Evolutionary conservation across 2,888 invertebrate genomes (phyloP).

Genomic region (Cremastinae sp.): DNA sequence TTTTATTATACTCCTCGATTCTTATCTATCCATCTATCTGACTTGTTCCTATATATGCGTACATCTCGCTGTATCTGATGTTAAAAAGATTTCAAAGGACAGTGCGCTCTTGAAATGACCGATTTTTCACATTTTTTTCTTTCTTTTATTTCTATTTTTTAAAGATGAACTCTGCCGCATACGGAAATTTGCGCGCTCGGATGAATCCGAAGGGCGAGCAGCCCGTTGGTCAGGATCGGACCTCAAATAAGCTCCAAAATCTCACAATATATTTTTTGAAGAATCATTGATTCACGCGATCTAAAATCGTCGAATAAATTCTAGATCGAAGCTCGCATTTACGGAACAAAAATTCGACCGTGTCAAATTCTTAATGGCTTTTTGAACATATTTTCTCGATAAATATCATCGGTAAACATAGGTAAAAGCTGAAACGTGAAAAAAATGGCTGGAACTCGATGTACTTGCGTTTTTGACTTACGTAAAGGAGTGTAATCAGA

Average conservation of each 20-base stretch:
- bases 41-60: slow-evolving; percentile 46
- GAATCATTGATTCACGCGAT: too few species aligned
- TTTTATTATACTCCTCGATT: slow-evolving; percentile 36
- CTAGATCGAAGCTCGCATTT: too few species aligned
- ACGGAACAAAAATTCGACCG: too few species aligned
- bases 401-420: too few species aligned
- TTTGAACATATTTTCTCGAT: too few species aligned
- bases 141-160: slow-evolving; percentile 34
- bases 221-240: not conserved
- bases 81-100: slow-evolving; percentile 42
- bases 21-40: slow-evolving; percentile 59
- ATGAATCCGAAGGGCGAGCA: slow-evolving; percentile 10
- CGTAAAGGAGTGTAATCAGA: slow-evolving; percentile 10
- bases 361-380: too few species aligned
- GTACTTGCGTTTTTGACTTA: too few species aligned
- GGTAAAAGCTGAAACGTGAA: too few species aligned
- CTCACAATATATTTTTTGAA: too few species aligned
- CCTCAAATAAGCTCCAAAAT: not conserved
- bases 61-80: slow-evolving; percentile 47
- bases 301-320: too few species aligned
- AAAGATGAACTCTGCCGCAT: slow-evolving; percentile 32
- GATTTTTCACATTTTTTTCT: not conserved
- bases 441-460: too few species aligned
- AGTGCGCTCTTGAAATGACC: slow-evolving; percentile 8
- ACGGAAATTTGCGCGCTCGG: slow-evolving; percentile 33